Evolutionary conservation across 35 echinoderm and acorn worm species (phyloP), one percentile per base, ranked within the genome.

Genomic region (Acanthaster planci): DNA sequence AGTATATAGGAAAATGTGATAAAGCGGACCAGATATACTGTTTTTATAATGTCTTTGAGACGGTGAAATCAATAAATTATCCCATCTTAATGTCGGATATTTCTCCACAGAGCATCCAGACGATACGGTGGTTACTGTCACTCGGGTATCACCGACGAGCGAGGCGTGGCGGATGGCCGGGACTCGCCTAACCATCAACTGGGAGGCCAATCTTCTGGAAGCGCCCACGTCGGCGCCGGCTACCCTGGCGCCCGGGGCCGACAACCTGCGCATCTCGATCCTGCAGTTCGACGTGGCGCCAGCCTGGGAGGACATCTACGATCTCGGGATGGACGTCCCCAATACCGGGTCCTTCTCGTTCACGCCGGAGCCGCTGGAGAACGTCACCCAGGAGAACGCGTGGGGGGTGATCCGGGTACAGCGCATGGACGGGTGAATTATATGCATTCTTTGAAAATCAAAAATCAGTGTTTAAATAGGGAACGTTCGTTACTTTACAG

Each of bases 51-150:
- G n/a, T n/a, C n/a, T n/a, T n/a, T n/a, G n/a, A n/a, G n/a, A n/a
- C n/a, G n/a, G n/a, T n/a, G n/a, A n/a, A n/a, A n/a, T n/a, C n/a
- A n/a, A n/a, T n/a, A n/a, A n/a, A n/a, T n/a, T n/a, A n/a, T n/a
- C n/a, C n/a, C n/a, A n/a, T n/a, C n/a, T n/a, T n/a, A n/a, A n/a
- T n/a, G n/a, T n/a, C n/a, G n/a, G n/a, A n/a, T n/a, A n/a, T n/a
- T n/a, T n/a, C n/a, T n/a, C n/a, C n/a, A n/a, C 64, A 72, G 64
- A 72, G 8, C 64, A 72, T 29, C 64, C 64, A 8, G 64, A 72
- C 29, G 64, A 72, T 26, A 72, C 21, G 1, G 23, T 5, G 7
- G 26, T 30, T 29, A 23, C 26, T 26, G 64, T 72, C 7, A 29
- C 18, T 6, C 64, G 64, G 14, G 26, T 26, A 2, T 72, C 64